Base-by-base conservation (phyloP, 2,797 vertebrate genomes). In the Sebastes itinus region DNA sequence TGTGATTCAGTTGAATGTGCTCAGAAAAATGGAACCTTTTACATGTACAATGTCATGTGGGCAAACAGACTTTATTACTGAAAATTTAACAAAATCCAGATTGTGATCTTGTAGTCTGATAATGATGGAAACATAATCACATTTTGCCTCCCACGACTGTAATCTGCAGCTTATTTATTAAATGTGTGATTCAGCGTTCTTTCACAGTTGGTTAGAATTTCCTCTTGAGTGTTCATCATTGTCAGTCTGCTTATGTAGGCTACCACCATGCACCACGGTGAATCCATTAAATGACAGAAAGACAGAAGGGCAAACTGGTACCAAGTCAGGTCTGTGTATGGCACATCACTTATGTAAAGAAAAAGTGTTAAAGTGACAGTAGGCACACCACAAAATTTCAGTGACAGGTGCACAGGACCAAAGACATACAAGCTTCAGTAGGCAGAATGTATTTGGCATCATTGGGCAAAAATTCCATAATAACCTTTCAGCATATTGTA, bases 281-380 rank as follows among this genome's bases (percentile, higher is more conserved):
- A 77, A 86, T 83, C 62, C 65, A 81, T 84, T 84, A 67, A 70
- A 74, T 22, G 54, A 72, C 46, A 75, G 10, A 49, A 16, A 27
- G 72, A 75, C 63, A 77, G 77, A 81, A 79, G 69, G 68, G 28
- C 60, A 82, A 68, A 67, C 7, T 73, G 59, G 9, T 30, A 27
- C 14, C 7, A 22, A 18, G 23, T 42, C n/a, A 77, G 60, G 49
- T 60, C 46, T 64, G 25, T 42, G 6, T 58, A 11, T 65, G 63
- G 4, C 10, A 59, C 65, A 25, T 46, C 32, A 42, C 1, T 64
- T 38, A 16, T 27, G 66, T 46, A 59, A 64, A 58, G 28, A 28
- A 54, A 35, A 80, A n/a, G 1, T 58, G 9, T 54, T 18, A 46
- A 46, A 46, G 42, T 46, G 42, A 1, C 42, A 46, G 14, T 46